Conservation (phyloP, 1,140 invertebrate species). For the Heterodera carotae region DNA sequence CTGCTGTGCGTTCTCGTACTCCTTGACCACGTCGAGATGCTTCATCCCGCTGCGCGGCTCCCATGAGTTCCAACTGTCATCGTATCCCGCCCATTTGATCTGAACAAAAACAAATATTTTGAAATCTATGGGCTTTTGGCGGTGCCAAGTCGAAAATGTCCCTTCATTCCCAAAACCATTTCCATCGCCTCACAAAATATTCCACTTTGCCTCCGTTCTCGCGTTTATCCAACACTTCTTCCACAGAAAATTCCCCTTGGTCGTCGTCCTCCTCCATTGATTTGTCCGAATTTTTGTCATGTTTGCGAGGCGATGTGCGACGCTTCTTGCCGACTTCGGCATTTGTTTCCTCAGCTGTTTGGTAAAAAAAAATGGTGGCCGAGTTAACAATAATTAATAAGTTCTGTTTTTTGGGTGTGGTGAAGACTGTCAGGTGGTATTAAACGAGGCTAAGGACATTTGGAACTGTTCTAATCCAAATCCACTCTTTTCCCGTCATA, state of each 20-base stretch:
- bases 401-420: too few relatives aligned
- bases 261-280: not conserved
- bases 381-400: too few relatives aligned
- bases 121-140: too few relatives aligned
- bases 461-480: too few relatives aligned
- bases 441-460: too few relatives aligned
- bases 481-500: too few relatives aligned
- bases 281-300: not conserved
- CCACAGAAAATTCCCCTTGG: not conserved
- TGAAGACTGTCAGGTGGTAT: too few relatives aligned
- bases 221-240: not conserved
- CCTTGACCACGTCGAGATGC: slow-evolving; percentile 5
- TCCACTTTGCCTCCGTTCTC: not conserved
- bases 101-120: not conserved
- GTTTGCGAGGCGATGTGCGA: not conserved
- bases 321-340: slow-evolving; percentile 1
- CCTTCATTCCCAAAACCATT: not conserved
- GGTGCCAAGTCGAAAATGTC: not conserved
- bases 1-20: not conserved
- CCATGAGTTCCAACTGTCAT: not conserved
- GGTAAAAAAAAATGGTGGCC: not conserved
- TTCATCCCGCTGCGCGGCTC: slow-evolving; percentile 1
- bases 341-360: slow-evolving; percentile 4
- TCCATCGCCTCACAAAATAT: not conserved
- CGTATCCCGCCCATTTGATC: not conserved